Evolutionary conservation across 2,797 vertebrate genomes (phyloP).

Genomic region (Pyrocephalus nanus): DNA sequence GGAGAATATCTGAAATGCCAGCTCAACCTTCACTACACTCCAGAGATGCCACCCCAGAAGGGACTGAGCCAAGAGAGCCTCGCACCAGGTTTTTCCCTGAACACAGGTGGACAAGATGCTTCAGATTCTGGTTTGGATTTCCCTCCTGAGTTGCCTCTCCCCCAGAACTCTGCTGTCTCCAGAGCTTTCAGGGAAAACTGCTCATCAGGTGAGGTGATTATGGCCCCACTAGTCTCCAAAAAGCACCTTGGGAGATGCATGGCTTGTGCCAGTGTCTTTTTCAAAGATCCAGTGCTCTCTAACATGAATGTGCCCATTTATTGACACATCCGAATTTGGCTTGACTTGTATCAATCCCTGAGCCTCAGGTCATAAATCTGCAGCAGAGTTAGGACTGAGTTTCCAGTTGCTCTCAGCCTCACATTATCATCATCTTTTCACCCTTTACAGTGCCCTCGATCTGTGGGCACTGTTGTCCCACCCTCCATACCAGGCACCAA

Average conservation of each 20-base stretch:
- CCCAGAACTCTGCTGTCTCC: background rate
- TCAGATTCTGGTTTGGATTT: background rate
- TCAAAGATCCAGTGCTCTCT: background rate
- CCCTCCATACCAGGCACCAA: rapidly evolving
- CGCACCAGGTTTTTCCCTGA: background rate
- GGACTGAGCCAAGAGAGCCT: background rate
- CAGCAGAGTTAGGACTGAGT: background rate
- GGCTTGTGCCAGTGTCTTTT: background rate
- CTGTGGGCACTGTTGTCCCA: background rate
- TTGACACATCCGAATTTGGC: background rate
- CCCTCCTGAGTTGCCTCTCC: background rate
- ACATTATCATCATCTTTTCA: background rate
- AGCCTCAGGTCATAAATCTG: background rate
- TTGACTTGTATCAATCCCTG: background rate
- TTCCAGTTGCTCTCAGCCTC: background rate
- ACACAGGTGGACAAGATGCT: rapidly evolving
- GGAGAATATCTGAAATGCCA: background rate
- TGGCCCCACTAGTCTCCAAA: background rate
- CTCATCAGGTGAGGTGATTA: background rate
- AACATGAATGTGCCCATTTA: background rate
- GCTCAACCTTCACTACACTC: background rate
- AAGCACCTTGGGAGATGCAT: background rate
- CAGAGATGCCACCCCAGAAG: background rate
- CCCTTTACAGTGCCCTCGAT: rapidly evolving
- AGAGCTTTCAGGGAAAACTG: background rate